A percentile compares a stretch with the other conserved stretches of the same genome.
phyloP scores from a whole-genome alignment of 2,888 invertebrate species.

The Andrena bicolor region DNA sequence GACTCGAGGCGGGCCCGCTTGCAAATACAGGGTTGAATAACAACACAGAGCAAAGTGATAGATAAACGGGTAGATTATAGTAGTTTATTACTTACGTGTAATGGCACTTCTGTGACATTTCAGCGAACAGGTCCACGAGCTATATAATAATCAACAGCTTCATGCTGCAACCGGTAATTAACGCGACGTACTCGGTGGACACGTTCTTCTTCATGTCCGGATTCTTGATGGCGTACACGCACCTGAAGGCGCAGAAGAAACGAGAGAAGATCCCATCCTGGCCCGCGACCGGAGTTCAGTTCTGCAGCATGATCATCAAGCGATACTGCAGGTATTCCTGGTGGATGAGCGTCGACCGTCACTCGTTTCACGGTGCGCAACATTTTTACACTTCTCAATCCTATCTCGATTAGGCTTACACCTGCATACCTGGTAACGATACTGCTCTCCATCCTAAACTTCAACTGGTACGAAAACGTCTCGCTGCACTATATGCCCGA shows the following conservation, averaged over 20 bases:
- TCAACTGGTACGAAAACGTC: slow-evolving; percentile 81
- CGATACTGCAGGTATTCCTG: slow-evolving; percentile 74
- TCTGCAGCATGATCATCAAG: slow-evolving; percentile 75
- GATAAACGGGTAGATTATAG: too few relatives aligned
- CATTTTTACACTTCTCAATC: not conserved
- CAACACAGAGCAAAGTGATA: too few relatives aligned
- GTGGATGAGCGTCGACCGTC: not conserved
- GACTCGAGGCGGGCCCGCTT: too few relatives aligned
- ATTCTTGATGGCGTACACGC: slow-evolving; percentile 78
- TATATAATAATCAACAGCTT: slow-evolving; percentile 82
- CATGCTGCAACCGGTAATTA: slow-evolving; percentile 83
- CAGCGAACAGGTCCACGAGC: slow-evolving; percentile 82
- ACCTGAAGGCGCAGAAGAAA: slow-evolving; percentile 49
- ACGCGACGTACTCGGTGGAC: slow-evolving; percentile 85
- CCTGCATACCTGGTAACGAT: slow-evolving; percentile 85
- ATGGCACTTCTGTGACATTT: not conserved
- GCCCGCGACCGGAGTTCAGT: slow-evolving; percentile 55
- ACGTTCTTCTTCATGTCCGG: slow-evolving; percentile 85
- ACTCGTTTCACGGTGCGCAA: not conserved
- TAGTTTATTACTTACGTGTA: too few relatives aligned
- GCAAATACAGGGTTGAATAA: too few relatives aligned
- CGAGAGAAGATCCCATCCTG: slow-evolving; percentile 48
- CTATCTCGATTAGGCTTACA: slow-evolving; percentile 76
- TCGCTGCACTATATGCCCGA: slow-evolving; percentile 83
- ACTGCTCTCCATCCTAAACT: slow-evolving; percentile 82